Base-by-base conservation (phyloP, 2,113 vertebrate species). In the Puntigrus tetrazona region DNA sequence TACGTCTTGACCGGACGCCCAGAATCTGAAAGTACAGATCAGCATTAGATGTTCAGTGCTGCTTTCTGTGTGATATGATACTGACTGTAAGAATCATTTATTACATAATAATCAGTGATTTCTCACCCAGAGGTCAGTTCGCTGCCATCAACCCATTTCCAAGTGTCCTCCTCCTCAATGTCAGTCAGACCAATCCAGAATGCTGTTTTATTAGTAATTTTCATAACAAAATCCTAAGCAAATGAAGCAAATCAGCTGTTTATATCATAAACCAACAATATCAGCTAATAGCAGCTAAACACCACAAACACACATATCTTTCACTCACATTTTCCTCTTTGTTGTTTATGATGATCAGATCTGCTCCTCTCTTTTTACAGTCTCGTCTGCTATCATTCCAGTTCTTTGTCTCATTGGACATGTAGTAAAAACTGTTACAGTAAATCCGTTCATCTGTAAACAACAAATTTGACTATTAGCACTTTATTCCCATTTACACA, bases 91-190 rank as follows among this genome's bases (percentile, higher is more conserved):
- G 38, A 45, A 63, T 75, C 55, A 27, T 14, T 74, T 38, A 73
- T 25, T 72, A 36, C 6, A 38, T 43, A 83, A 27, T 22, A 57
- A 61, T 57, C 27, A 34, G 38, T 83, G 14, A 36, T 83, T 43
- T 61, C 69, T 74, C 5, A 45, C 70, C 36, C 9, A 57, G 1
- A 9, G 47, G 1, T 43, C 22, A 20, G 22, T 74, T 0, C 5
- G 4, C 11, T 72, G 47, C 25, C 69, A 74, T 83, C 65, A 41
- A 43, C 69, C 81, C 70, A 34, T 47, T 43, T 59, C 81, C 47
- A 57, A 14, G 0, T 70, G 31, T 7, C 78, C 25, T 59, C 47
- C 5, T 11, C 11, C 11, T 13, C 43, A 0, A 3, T 45, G 11
- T 45, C 43, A 18, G 63, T 43, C 52, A 73, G 13, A 74, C 20